Evolutionary conservation across 2,888 invertebrate genomes (phyloP), one percentile per base, ranked within the genome.

Genomic region (Gordius sp.): DNA sequence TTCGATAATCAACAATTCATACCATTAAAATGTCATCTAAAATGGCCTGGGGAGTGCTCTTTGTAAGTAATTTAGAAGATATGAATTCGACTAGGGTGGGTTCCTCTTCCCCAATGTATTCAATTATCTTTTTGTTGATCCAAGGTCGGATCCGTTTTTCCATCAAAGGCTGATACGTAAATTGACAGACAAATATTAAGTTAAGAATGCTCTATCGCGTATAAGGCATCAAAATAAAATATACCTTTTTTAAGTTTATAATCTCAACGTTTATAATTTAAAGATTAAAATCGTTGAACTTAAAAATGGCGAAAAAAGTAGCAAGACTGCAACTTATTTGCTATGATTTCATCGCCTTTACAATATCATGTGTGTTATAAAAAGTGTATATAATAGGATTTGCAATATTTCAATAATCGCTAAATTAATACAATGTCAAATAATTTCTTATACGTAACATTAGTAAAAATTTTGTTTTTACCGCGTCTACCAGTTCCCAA

Each of bases 91-190:
- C 87, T 57, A 97, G 74, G 16, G 89, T 86, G 28, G 85, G 84
- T 71, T 97, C 97, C 20, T 93, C 93, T 72, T 99, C 97, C 39
- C 97, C 93, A 67, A 99, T 91, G 72, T 93, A 97, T 72, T 97
- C 93, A 61, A 89, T 82, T 59, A 99, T 91, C 74, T 99, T 99
- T 73, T 93, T 99, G 72, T 89, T 89, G 64, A 99, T 89, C 97
- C 97, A 99, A 53, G 97, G 93, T 61, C 86, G 78, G 68, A 99
- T 89, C 69, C 91, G 79, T 68, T 81, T 81, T 69, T 91, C 87
- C 84, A 93, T 89, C 64, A 74, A 78, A 77, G 74, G 76, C 77
- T 69, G 25, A 2, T 2, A 13, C 20, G 58, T 41, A 55, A 60
- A 39, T n/a, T 2, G 20, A 52, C n/a, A 56, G 52, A 56, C 13